Conservation (phyloP, 2,113 vertebrate species). For the Gorsachius goisagi region DNA sequence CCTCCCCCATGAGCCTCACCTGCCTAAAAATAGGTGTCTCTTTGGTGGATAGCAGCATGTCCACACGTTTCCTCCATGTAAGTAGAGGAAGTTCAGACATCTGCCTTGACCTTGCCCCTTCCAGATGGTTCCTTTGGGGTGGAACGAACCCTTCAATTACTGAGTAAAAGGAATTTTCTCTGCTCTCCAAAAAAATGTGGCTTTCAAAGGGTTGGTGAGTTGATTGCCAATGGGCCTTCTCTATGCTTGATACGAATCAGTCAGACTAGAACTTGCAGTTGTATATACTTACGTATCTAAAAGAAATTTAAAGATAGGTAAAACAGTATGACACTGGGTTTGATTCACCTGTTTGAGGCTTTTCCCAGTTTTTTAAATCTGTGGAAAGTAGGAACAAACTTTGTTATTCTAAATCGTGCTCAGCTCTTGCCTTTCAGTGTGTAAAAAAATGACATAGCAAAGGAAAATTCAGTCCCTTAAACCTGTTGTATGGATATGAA, state of each 20-base stretch:
- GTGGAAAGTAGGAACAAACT: not conserved
- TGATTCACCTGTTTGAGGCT: not conserved
- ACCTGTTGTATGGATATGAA: not conserved
- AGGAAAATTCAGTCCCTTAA: not conserved
- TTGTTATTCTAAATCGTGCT: not conserved
- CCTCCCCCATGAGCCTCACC: not conserved
- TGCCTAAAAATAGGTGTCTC: not conserved
- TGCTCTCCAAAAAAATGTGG: not conserved
- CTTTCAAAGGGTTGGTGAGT: not conserved
- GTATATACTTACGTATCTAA: not conserved
- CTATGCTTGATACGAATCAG: not conserved
- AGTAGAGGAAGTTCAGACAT: not conserved
- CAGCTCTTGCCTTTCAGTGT: not conserved
- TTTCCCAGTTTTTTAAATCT: not conserved
- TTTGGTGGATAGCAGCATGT: not conserved
- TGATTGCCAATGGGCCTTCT: not conserved
- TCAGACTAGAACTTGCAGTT: not conserved
- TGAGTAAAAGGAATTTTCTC: not conserved
- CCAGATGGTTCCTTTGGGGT: not conserved
- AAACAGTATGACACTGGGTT: not conserved
- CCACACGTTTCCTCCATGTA: fast-evolving
- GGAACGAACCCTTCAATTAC: not conserved
- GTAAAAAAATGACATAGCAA: not conserved
- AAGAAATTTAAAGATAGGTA: not conserved
- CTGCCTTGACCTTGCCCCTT: not conserved